phyloP scores from a whole-genome alignment of 2,797 vertebrate genomes.

The Acanthurus tractus region DNA sequence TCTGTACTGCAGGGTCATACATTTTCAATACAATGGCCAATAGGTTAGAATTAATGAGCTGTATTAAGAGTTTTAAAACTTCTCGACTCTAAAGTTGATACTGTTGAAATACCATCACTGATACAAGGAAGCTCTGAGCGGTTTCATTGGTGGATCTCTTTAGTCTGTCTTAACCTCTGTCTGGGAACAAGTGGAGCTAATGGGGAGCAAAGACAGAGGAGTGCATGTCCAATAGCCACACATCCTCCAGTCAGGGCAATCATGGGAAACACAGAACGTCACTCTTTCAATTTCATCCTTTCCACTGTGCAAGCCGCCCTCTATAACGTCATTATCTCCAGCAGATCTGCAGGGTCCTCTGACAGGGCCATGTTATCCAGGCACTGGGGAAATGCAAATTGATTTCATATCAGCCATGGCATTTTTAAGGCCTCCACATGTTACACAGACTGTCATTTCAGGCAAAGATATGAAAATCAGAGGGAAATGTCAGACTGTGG shows the following conservation, averaged over 20 bases:
- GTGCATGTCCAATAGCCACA: slow-evolving; percentile 76
- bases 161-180: slow-evolving; percentile 85
- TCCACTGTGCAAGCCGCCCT: slow-evolving; percentile 76
- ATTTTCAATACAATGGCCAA: slow-evolving; percentile 53
- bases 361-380: slow-evolving; percentile 86
- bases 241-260: slow-evolving; percentile 82
- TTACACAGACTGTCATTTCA: slow-evolving; percentile 86
- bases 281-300: slow-evolving; percentile 86
- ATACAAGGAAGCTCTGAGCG: slow-evolving; percentile 72
- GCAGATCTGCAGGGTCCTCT: slow-evolving; percentile 84
- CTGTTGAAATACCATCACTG: slow-evolving; percentile 79
- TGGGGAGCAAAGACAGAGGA: slow-evolving; percentile 84
- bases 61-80: slow-evolving; percentile 25
- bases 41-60: slow-evolving; percentile 47
- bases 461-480: slow-evolving; percentile 85
- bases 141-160: slow-evolving; percentile 82
- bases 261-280: slow-evolving; percentile 86
- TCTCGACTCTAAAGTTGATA: slow-evolving; percentile 38
- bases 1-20: slow-evolving; percentile 73
- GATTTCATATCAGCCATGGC: slow-evolving; percentile 89
- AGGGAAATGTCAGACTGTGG: slow-evolving; percentile 86
- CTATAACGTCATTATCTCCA: slow-evolving; percentile 87
- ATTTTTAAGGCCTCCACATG: slow-evolving; percentile 85
- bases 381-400: slow-evolving; percentile 89
- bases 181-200: slow-evolving; percentile 86